Percentiles rank a stretch among this genome's conserved stretches.
These are phyloP conservation scores for Coregonus sp. DNA, from an alignment of 2,797 vertebrate genomes.

Conservation along the genomic window DNA sequence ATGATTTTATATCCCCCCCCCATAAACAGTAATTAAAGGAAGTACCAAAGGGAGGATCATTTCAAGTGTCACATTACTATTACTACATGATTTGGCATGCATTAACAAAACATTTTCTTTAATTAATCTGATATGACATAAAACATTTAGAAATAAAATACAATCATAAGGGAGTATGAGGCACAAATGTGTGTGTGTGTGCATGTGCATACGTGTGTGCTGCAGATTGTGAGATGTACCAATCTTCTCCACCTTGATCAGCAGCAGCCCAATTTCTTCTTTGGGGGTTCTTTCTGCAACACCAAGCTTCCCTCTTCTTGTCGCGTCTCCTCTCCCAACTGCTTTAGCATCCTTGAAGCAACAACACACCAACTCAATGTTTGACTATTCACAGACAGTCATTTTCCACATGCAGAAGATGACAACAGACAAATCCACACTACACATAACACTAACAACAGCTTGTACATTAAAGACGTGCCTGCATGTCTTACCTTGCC, in stretches of 20 bases:
- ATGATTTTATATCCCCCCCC: background rate
- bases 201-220: no score
- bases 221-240: background rate
- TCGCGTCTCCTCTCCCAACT: constrained; percentile 46
- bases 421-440: background rate
- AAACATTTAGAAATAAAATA: background rate
- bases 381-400: background rate
- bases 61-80: background rate
- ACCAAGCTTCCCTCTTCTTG: constrained; percentile 50
- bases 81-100: background rate
- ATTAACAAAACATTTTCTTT: no score
- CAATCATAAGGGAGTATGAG: background rate
- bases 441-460: background rate
- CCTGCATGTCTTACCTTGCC: constrained; percentile 78
- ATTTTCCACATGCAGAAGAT: constrained; percentile 7
- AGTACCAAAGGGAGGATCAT: background rate
- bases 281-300: constrained; percentile 59
- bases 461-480: background rate
- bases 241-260: constrained; percentile 43
- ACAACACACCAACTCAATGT: constrained; percentile 22
- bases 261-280: constrained; percentile 74
- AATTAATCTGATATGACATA: background rate
- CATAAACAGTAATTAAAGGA: background rate
- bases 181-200: background rate
- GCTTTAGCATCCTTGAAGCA: constrained; percentile 69